Evolutionary conservation across 2,113 vertebrate species (phyloP).

Genomic region (Ceyx cyanopectus): DNA sequence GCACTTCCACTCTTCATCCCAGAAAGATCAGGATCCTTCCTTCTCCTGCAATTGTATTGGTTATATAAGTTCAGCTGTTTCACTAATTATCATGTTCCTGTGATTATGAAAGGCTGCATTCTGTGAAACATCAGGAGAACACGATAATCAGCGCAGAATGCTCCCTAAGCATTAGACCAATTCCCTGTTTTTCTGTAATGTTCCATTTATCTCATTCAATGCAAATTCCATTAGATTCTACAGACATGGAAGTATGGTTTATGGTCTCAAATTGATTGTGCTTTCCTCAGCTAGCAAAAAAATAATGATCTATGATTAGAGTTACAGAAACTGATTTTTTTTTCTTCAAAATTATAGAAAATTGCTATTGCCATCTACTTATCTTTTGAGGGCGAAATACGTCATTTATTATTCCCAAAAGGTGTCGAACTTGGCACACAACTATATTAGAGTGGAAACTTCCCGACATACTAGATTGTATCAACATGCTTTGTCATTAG

Average conservation of each 20-base stretch:
- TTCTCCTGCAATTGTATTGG: background rate
- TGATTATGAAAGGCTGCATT: background rate
- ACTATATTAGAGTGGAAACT: conserved; percentile 13
- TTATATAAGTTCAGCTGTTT: background rate
- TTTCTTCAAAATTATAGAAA: background rate
- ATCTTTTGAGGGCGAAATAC: background rate
- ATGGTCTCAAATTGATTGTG: background rate
- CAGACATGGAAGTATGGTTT: background rate
- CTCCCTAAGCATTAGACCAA: background rate
- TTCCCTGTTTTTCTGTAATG: background rate
- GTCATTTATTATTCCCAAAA: background rate
- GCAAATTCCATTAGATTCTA: background rate
- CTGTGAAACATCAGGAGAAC: background rate
- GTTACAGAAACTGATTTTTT: background rate
- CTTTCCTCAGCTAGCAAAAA: background rate
- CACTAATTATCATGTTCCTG: background rate
- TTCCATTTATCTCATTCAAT: background rate
- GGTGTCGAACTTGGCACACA: background rate
- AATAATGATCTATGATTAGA: rapidly evolving
- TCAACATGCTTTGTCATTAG: conserved; percentile 46
- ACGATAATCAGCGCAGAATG: background rate
- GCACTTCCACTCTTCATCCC: background rate
- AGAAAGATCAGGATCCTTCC: background rate
- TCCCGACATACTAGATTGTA: conserved; percentile 1
- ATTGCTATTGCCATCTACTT: background rate